Percentiles rank a stretch among this genome's conserved stretches.
These are phyloP conservation scores for Anoplolepis gracilipes DNA, from an alignment of 1,140 invertebrate genomes.

Conservation along the genomic window DNA sequence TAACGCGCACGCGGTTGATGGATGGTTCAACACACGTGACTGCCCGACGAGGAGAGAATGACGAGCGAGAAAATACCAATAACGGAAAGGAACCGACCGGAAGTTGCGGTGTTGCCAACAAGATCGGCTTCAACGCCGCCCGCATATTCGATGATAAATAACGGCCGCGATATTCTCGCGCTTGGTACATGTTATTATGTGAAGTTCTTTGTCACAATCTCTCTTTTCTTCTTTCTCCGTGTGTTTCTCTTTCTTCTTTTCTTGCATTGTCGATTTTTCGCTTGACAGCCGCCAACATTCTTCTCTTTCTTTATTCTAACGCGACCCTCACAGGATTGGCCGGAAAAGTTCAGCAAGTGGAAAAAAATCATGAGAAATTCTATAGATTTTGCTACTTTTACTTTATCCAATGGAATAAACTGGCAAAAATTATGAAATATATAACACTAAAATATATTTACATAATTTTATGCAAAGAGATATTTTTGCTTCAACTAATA, in stretches of 20 bases:
- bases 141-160: conserved; percentile 43
- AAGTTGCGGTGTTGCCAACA: conserved; percentile 1
- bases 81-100: conserved; percentile 14
- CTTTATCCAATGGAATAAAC: too few relatives aligned
- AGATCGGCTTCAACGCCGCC: conserved; percentile 25
- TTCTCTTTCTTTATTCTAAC: conserved; percentile 10
- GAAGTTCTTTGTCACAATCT: background rate
- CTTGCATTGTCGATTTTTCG: conserved; percentile 44
- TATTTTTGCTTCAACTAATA: too few relatives aligned
- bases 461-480: too few relatives aligned
- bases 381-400: too few relatives aligned
- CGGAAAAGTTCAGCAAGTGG: too few relatives aligned
- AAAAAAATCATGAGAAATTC: too few relatives aligned
- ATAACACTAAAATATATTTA: too few relatives aligned
- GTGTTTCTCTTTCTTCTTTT: too few relatives aligned
- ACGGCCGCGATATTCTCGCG: conserved; percentile 3
- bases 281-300: conserved; percentile 11
- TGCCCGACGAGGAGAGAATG: conserved; percentile 2
- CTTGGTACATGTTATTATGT: conserved; percentile 12
- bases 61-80: conserved; percentile 9
- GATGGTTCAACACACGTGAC: background rate
- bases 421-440: too few relatives aligned
- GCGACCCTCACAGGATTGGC: too few relatives aligned
- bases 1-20: background rate
- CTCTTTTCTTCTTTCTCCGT: background rate